These are phyloP conservation scores for Helarctos malayanus DNA, from an alignment of 2,797 vertebrate genomes.

Conservation along the genomic window DNA sequence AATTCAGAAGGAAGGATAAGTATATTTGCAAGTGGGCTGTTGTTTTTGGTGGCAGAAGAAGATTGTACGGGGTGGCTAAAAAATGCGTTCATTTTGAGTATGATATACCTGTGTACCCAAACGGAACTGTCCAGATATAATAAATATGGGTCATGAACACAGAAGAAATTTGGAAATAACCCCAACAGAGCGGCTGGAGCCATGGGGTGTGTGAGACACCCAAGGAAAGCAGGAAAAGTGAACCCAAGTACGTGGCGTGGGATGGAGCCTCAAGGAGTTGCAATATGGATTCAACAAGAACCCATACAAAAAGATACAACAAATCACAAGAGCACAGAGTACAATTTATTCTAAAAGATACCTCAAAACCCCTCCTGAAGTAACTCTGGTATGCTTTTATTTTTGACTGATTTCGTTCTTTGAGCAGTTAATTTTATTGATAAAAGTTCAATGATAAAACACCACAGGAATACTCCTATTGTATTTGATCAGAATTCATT, in stretches of 20 bases:
- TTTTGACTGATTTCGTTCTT: slow-evolving; percentile 4
- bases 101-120: not conserved
- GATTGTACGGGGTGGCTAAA: not conserved
- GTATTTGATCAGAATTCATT: slow-evolving; percentile 44
- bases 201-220: not conserved
- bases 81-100: not conserved
- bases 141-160: not conserved
- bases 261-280: not conserved
- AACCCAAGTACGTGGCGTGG: not conserved
- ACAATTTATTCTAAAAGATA: not conserved
- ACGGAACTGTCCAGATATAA: not conserved
- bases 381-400: not conserved
- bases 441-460: slow-evolving; percentile 19
- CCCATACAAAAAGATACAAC: not conserved
- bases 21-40: not conserved
- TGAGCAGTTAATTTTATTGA: slow-evolving; percentile 32
- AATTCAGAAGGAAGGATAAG: not conserved
- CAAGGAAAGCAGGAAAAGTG: not conserved
- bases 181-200: not conserved
- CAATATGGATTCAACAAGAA: not conserved
- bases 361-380: slow-evolving; percentile 16
- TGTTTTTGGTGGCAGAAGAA: not conserved
- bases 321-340: not conserved
- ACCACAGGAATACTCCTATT: not conserved
- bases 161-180: slow-evolving; percentile 23